Conservation (phyloP, 2,113 vertebrate species). For the Xenopus laevis region DNA sequence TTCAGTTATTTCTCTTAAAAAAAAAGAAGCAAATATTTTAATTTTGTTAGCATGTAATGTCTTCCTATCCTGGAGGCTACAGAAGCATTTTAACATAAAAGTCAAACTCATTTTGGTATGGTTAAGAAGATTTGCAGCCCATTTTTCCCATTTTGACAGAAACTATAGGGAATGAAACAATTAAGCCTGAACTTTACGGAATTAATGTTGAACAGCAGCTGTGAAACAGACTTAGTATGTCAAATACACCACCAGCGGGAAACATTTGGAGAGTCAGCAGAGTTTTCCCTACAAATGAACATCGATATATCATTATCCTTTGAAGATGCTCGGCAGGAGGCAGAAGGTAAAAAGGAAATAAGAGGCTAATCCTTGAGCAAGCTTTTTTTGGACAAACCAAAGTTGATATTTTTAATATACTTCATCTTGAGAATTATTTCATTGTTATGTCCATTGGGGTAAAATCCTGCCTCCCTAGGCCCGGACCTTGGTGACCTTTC, state of each 20-base stretch:
- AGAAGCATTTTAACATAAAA: conserved; percentile 27
- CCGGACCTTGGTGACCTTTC: too few species aligned
- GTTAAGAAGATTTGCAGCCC: conserved; percentile 34
- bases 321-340: not conserved
- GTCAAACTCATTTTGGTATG: conserved; percentile 34
- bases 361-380: not conserved
- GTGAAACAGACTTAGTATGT: conserved; percentile 24
- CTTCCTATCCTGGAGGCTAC: conserved; percentile 41
- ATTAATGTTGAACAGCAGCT: conserved; percentile 25
- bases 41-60: too few species aligned
- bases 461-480: too few species aligned
- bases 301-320: not conserved
- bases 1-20: conserved; percentile 25
- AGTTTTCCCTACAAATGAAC: not conserved
- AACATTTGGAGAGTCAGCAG: conserved; percentile 16
- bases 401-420: too few species aligned
- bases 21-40: too few species aligned
- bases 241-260: conserved; percentile 18
- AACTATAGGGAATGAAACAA: conserved; percentile 5
- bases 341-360: conserved; percentile 9
- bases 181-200: conserved; percentile 6
- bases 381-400: not conserved
- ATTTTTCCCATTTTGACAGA: conserved; percentile 32
- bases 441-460: too few species aligned
- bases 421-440: too few species aligned